These are phyloP conservation scores for Hypselothyrea guttata DNA, from an alignment of 2,888 invertebrate genomes.

Conservation along the genomic window DNA sequence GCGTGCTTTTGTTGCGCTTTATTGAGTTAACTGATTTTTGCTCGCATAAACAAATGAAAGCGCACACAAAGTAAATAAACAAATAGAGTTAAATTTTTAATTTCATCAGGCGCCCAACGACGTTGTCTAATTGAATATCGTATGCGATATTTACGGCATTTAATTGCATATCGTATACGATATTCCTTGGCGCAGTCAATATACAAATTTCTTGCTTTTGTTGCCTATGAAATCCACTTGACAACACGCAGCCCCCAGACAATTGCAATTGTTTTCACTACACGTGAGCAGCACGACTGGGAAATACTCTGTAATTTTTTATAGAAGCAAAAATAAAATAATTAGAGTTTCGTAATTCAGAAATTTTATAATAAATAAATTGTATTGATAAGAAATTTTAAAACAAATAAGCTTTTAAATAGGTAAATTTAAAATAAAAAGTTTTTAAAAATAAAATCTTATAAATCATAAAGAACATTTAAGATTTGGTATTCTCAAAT, in stretches of 20 bases:
- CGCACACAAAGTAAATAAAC: slow-evolving; percentile 62
- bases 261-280: slow-evolving; percentile 36
- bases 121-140: no score
- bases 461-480: background rate
- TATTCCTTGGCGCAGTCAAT: no score
- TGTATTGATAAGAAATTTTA: background rate
- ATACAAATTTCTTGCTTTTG: no score
- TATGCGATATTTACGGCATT: no score
- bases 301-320: background rate
- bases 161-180: slow-evolving; percentile 67
- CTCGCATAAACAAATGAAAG: slow-evolving; percentile 59
- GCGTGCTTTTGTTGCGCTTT: slow-evolving; percentile 9
- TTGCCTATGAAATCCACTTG: slow-evolving; percentile 55
- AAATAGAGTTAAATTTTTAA: slow-evolving; percentile 71
- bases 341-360: background rate
- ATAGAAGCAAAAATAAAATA: background rate
- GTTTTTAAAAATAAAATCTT: background rate
- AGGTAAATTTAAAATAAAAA: background rate
- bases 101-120: slow-evolving; percentile 57
- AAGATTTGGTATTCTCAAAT: no score
- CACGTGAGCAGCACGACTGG: background rate
- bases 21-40: slow-evolving; percentile 68
- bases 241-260: slow-evolving; percentile 54
- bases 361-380: background rate
- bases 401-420: background rate